phyloP scores from a whole-genome alignment of 2,888 invertebrate genomes.

The Caenorhabditis sp. region DNA sequence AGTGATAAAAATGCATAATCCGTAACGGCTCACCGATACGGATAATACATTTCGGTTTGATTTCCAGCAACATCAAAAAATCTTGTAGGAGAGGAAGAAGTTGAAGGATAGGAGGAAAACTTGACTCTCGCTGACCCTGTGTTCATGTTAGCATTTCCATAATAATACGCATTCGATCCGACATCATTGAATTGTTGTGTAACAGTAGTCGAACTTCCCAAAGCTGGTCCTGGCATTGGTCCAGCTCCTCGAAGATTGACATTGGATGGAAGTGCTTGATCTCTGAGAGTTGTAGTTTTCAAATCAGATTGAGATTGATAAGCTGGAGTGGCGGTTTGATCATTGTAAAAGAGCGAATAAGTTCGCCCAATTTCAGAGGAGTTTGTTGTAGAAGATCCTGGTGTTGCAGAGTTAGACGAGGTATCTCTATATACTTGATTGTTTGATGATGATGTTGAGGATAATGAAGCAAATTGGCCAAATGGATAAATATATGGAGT shows the following conservation, averaged over 20 bases:
- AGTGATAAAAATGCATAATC: too few species aligned
- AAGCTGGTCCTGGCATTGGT: conserved; percentile 40
- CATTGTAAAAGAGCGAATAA: conserved; percentile 33
- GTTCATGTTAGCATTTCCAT: conserved; percentile 22
- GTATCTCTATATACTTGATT: conserved; percentile 31
- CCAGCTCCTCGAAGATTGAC: conserved; percentile 35
- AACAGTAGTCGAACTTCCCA: conserved; percentile 6
- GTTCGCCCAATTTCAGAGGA: conserved; percentile 6
- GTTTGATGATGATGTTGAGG: conserved; percentile 4
- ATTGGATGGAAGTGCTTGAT: conserved; percentile 24
- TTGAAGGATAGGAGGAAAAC: conserved; percentile 10
- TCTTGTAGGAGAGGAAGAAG: conserved; percentile 12
- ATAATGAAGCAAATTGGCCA: conserved; percentile 28
- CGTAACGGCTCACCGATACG: conserved; percentile 38
- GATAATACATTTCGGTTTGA: conserved; percentile 49
- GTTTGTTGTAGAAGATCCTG: background rate
- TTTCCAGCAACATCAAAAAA: conserved; percentile 43
- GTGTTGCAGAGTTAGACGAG: background rate
- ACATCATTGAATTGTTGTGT: conserved; percentile 20
- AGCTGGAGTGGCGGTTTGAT: conserved; percentile 21
- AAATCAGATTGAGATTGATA: conserved; percentile 44
- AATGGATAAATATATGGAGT: conserved; percentile 41
- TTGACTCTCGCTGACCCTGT: conserved; percentile 1
- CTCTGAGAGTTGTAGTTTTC: conserved; percentile 45
- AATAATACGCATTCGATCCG: conserved; percentile 23